A percentile compares a stretch with the other conserved stretches of the same genome.
phyloP scores from a whole-genome alignment of 37 sponge, comb jelly and placozoan genomes.

The Theonella swinhoei region DNA sequence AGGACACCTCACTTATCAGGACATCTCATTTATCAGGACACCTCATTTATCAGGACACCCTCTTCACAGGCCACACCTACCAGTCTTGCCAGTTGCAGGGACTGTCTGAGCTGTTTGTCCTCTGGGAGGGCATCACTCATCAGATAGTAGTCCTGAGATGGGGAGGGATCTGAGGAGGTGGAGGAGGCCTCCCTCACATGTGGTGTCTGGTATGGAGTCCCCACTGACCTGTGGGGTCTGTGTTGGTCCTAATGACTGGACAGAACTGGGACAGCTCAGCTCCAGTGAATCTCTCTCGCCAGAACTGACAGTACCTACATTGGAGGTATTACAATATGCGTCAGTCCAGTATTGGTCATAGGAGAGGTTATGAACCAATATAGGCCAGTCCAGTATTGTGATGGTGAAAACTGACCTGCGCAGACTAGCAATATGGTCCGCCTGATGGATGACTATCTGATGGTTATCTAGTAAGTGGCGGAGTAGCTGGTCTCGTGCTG shows the following conservation, averaged over 20 bases:
- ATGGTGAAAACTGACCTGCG: background rate
- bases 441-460: conserved; percentile 64
- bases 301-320: conserved; percentile 23
- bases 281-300: conserved; percentile 46
- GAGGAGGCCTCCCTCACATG: no score
- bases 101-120: conserved; percentile 56
- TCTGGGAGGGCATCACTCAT: conserved; percentile 68
- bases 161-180: conserved; percentile 5
- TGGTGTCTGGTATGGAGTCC: no score
- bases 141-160: conserved; percentile 68
- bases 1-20: no score
- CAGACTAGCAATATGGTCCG: conserved; percentile 41
- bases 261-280: conserved; percentile 34
- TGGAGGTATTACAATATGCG: background rate
- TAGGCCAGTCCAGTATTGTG: background rate
- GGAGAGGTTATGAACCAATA: background rate
- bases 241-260: conserved; percentile 68
- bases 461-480: conserved; percentile 54
- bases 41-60: no score
- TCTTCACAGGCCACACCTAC: no score
- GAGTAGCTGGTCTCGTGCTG: conserved; percentile 37
- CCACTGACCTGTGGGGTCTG: conserved; percentile 38
- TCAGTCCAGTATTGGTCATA: background rate
- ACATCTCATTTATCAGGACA: no score
- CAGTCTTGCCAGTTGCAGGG: conserved; percentile 47